phyloP scores from a whole-genome alignment of 2,797 vertebrate species.

The Craterocephalus amniculus region DNA sequence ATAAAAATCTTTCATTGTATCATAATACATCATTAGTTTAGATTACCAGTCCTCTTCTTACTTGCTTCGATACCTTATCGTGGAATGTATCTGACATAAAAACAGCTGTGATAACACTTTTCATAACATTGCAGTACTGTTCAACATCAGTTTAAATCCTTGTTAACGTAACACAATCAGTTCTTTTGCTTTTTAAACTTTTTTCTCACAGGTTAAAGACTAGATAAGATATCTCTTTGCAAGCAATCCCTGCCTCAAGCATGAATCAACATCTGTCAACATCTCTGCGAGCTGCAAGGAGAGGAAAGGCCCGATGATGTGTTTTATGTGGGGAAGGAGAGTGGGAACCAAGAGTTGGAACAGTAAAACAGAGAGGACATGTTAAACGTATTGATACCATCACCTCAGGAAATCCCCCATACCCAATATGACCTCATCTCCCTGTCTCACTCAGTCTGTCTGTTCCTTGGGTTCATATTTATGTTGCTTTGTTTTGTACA shows the following conservation, averaged over 20 bases:
- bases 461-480: conserved; percentile 12
- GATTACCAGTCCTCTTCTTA: background rate
- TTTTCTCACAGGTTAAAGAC: conserved; percentile 27
- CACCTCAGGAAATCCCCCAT: conserved; percentile 81
- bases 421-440: conserved; percentile 67
- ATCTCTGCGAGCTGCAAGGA: conserved; percentile 75
- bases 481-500: background rate
- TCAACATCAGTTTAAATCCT: background rate
- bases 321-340: conserved; percentile 77
- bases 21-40: background rate
- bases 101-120: background rate
- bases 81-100: too few species aligned
- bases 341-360: conserved; percentile 70
- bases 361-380: conserved; percentile 79
- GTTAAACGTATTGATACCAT: conserved; percentile 81
- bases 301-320: conserved; percentile 78
- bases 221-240: conserved; percentile 36
- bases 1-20: background rate
- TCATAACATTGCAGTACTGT: background rate
- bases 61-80: background rate
- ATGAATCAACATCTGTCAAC: conserved; percentile 62
- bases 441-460: conserved; percentile 28
- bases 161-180: background rate
- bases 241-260: conserved; percentile 37
- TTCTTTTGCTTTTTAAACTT: background rate